Evolutionary conservation across 2,888 invertebrate genomes (phyloP).

Genomic region (Athripsodes cinereus): DNA sequence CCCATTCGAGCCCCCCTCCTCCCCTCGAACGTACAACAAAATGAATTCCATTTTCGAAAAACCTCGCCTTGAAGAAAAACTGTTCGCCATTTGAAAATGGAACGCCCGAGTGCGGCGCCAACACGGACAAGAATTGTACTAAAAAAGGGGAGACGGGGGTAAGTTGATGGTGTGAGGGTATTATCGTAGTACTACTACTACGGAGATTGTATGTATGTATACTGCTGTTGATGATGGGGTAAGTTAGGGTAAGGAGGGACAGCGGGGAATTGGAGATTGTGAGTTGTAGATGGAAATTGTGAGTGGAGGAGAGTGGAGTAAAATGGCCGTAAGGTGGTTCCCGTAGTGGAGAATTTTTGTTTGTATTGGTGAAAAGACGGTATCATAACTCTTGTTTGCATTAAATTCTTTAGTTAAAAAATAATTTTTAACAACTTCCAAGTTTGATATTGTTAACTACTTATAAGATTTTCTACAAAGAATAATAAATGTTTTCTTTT

Average conservation of each 20-base stretch:
- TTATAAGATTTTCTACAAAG: too few relatives aligned
- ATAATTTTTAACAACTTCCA: neutral
- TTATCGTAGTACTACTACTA: neutral
- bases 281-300: too few relatives aligned
- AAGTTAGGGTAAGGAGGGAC: slow-evolving; percentile 3
- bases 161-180: neutral
- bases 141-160: neutral
- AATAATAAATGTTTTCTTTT: too few relatives aligned
- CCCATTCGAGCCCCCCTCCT: slow-evolving; percentile 3
- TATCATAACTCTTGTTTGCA: slow-evolving; percentile 13
- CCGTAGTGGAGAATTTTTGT: slow-evolving; percentile 9
- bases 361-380: slow-evolving; percentile 19
- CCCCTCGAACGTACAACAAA: neutral
- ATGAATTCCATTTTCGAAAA: neutral
- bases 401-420: neutral
- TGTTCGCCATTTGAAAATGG: slow-evolving; percentile 23
- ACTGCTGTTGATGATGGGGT: neutral
- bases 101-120: slow-evolving; percentile 13
- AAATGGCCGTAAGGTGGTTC: slow-evolving; percentile 18
- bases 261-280: slow-evolving; percentile 5
- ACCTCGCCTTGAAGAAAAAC: slow-evolving; percentile 22
- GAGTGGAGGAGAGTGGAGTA: slow-evolving; percentile 3
- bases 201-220: too few relatives aligned
- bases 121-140: slow-evolving; percentile 2
- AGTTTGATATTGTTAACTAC: too few relatives aligned